Evolutionary conservation across 2,797 vertebrate species (phyloP), one percentile per base, ranked within the genome.

Genomic region (Podarcis siculus): DNA sequence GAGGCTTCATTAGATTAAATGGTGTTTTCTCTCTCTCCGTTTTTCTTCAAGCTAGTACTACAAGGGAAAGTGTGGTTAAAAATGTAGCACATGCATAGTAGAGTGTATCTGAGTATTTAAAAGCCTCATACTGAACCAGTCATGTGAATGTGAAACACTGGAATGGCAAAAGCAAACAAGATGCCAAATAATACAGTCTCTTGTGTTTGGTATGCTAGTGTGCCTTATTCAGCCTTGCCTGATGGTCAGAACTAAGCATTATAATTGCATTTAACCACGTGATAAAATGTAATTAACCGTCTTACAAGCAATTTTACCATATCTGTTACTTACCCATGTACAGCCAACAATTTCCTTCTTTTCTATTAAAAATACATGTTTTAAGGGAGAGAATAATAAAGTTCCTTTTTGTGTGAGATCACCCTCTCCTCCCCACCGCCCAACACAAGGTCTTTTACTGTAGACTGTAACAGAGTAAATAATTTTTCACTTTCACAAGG

Each of bases 361-460:
- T 66, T n/a, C 19, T 8, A 61, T 8, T 72, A 39, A 82, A 42
- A 76, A 4, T 82, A 35, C 23, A 8, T 71, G 78, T 25, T 81
- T 7, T 61, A 30, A 66, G n/a, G 66, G 13, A 13, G 19, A 64
- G 61, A 90, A 84, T 27, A 89, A 78, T 25, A 92, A 91, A 8
- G 72, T 2, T n/a, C n/a, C 19, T 21, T 73, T 73, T 49, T 67
- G 89, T 55, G 73, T 73, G 83, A 89, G 82, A 25, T 15, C 49
- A 55, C 3, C 64, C 89, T 58, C 8, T 42, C 8, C 42, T 42
- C 8, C 42, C 8, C 42, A 42, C 66, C 77, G 64, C 71, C 66
- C 30, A 92, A 83, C 87, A 95, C 80, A 94, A 90, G 32, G 4
- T 92, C 87, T 93, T 93, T 96, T 95, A 89, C 95, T 94, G 92